Conservation (phyloP, 2,113 vertebrate species). For the Ahaetulla prasina region DNA sequence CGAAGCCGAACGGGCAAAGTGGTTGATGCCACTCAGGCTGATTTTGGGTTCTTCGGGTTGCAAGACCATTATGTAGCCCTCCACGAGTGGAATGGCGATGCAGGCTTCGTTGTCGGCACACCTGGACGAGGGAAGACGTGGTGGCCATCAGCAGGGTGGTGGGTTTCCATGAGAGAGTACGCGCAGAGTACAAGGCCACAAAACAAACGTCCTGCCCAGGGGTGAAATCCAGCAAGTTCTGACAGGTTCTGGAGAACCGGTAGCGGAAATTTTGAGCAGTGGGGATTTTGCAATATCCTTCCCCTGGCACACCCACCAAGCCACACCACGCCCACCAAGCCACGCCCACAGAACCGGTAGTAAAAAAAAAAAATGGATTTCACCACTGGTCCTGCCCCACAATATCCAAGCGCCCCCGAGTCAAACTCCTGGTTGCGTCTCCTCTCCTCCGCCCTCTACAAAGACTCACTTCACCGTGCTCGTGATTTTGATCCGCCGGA, state of each 20-base stretch:
- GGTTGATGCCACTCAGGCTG: conserved; percentile 93
- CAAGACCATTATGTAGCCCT: conserved; percentile 90
- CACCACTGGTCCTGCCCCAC: background rate
- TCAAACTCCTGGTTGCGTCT: background rate
- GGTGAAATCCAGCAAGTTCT: no score
- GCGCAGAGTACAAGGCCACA: background rate
- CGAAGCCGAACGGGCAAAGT: conserved; percentile 91
- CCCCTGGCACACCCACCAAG: no score
- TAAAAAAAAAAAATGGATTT: no score
- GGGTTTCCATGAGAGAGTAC: background rate
- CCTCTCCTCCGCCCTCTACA: background rate
- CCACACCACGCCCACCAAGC: no score
- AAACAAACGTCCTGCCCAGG: background rate
- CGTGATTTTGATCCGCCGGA: conserved; percentile 84
- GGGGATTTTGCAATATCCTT: no score
- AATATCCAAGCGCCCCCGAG: background rate
- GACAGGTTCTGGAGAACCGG: no score
- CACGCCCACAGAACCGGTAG: no score
- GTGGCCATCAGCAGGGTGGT: background rate
- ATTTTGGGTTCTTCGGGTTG: conserved; percentile 96
- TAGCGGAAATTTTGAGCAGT: no score
- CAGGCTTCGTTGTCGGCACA: conserved; percentile 88
- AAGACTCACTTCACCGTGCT: conserved; percentile 79
- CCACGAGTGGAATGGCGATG: conserved; percentile 77
- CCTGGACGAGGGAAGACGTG: conserved; percentile 52